phyloP scores from a whole-genome alignment of 2,888 invertebrate species.

The Cryptocephalus moraei region DNA sequence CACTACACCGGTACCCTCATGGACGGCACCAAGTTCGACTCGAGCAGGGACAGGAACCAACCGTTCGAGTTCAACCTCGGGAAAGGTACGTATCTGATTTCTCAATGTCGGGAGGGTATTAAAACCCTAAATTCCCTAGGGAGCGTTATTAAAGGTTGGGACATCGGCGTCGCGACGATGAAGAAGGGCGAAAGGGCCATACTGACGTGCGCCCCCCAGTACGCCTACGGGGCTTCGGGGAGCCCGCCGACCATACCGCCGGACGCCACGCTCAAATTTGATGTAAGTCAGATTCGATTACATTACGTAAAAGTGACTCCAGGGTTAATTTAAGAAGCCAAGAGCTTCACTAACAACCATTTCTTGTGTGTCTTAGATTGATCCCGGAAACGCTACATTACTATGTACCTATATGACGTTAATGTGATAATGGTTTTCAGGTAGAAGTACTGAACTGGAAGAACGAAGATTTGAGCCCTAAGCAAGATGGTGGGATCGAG shows the following conservation, averaged over 20 bases:
- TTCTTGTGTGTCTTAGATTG: no score
- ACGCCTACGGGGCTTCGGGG: constrained; percentile 81
- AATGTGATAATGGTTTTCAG: constrained; percentile 39
- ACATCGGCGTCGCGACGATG: constrained; percentile 90
- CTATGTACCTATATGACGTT: no score
- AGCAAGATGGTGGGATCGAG: constrained; percentile 74
- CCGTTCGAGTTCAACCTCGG: constrained; percentile 84
- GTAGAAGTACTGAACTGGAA: constrained; percentile 81
- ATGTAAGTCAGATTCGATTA: constrained; percentile 45
- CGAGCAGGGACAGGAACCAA: constrained; percentile 71
- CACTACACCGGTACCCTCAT: constrained; percentile 85
- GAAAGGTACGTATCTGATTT: constrained; percentile 48
- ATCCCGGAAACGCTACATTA: no score
- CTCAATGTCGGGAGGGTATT: not conserved
- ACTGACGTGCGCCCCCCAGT: constrained; percentile 77
- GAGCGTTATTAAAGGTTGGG: constrained; percentile 87
- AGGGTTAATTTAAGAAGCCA: no score
- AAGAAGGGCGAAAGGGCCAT: constrained; percentile 76
- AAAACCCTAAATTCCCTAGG: constrained; percentile 39
- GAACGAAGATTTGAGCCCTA: constrained; percentile 80
- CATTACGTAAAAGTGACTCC: no score
- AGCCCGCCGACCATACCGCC: constrained; percentile 84
- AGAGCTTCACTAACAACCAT: no score
- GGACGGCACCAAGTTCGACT: constrained; percentile 88
- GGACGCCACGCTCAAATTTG: constrained; percentile 78